Evolutionary conservation across 2,888 invertebrate species (phyloP), one percentile per base, ranked within the genome.

Genomic region (Caenorhabditis sulstoni): DNA sequence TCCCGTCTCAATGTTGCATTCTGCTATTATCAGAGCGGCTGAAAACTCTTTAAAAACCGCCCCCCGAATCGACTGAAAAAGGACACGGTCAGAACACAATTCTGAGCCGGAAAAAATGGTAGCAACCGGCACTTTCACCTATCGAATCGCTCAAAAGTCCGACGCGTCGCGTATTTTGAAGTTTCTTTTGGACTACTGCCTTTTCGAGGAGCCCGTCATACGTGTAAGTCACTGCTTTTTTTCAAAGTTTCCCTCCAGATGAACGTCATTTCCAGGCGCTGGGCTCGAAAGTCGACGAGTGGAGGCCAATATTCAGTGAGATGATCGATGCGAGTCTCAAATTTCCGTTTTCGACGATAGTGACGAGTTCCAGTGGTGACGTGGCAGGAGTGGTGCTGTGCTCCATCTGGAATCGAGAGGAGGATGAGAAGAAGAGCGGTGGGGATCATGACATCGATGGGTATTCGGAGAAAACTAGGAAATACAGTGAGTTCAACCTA

Each of bases 271-370:
- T 68, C 7, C 45, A 76, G 76, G 76, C 76, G 29, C 29, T 29
- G 29, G 29, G 29, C 22, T 45, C 64, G n/a, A 49, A 49, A 41
- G 12, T 44, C 0, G 1, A 49, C 7, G 67, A 62, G 18, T 39
- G 55, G 44, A 29, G 29, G 16, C 67, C 68, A 9, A 50, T 68
- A 9, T 62, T 61, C 20, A 49, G 16, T 4, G 53, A 50, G 47
- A 58, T 76, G 50, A 23, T 49, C 2, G 22, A 55, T 5, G 29
- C 44, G 20, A 50, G 76, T 58, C 45, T 76, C 9, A 37, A 64
- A 37, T n/a, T 20, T 1, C 76, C 76, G 12, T 52, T 68, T 23
- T 76, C 76, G n/a, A 68, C 64, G 1, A 47, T 76, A n/a, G 76
- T 76, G 16, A 52, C 44, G 0, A 41, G 16, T 12, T 55, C 62